Percentiles rank a stretch among this genome's conserved stretches.
phyloP scores from a whole-genome alignment of 1,140 invertebrate species.

The Leptopilina clavipes region DNA sequence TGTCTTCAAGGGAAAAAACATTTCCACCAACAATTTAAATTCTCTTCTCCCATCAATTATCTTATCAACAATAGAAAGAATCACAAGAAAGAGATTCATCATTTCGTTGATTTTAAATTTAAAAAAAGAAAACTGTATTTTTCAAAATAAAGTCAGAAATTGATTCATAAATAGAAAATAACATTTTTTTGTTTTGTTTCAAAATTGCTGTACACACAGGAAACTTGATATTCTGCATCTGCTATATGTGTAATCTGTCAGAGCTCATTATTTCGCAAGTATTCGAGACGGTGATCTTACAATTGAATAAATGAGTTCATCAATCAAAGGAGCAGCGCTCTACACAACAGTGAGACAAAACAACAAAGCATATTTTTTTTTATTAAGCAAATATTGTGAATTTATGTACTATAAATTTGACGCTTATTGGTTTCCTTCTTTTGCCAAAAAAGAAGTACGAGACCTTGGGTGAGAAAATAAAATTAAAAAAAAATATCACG shows the following conservation, averaged over 20 bases:
- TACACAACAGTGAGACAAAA: neutral
- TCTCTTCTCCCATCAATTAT: neutral
- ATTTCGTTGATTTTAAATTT: neutral
- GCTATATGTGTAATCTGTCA: neutral
- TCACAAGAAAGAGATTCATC: neutral
- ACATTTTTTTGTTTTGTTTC: too few relatives aligned
- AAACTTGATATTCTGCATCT: slow-evolving; percentile 26
- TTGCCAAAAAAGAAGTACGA: slow-evolving; percentile 1
- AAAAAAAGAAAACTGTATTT: too few relatives aligned
- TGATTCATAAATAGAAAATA: too few relatives aligned
- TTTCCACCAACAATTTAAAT: neutral
- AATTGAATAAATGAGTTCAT: slow-evolving; percentile 35
- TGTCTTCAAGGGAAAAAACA: neutral
- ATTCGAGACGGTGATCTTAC: slow-evolving; percentile 32
- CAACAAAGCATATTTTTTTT: slow-evolving; percentile 21
- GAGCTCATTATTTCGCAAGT: slow-evolving; percentile 32
- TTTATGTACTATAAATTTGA: too few relatives aligned
- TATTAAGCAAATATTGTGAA: neutral
- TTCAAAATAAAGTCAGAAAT: too few relatives aligned
- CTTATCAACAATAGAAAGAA: neutral
- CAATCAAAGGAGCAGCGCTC: slow-evolving; percentile 26
- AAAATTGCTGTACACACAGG: neutral
- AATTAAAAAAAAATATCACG: slow-evolving; percentile 14
- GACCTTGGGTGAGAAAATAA: neutral
- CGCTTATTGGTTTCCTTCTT: neutral